Evolutionary conservation across 2,888 invertebrate species (phyloP), one percentile per base, ranked within the genome.

Genomic region (Polietes domitor): DNA sequence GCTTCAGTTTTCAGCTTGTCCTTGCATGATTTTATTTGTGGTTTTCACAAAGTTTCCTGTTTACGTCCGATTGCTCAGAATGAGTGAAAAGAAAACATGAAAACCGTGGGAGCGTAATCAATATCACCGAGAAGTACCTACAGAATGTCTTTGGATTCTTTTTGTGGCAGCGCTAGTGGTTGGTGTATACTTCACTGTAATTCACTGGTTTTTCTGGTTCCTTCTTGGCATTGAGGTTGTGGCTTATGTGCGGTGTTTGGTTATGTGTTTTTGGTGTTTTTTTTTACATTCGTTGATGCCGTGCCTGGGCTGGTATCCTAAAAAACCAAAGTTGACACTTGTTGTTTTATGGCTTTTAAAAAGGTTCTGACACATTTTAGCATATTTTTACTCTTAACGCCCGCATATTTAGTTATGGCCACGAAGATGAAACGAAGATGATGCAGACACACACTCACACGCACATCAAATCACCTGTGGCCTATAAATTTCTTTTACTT

Each of bases 41-140:
- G 61, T 61, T 61, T 28, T 61, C 61, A 7, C 7, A 15, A 61
- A 26, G 61, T 61, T 61, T 61, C 61, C 61, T 61, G 24, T 58
- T 47, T 12, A 61, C 2, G 47, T 5, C 47, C 3, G n/a, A 47
- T 9, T 32, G 21, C 24, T 6, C 24, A 24, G 9, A 32, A 32
- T 32, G 5, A 32, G 32, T 9, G n/a, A 47, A 47, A 47, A n/a
- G n/a, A 12, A 15, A 47, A 73, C 76, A 79, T 72, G 68, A 73
- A 79, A 83, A 80, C 83, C 83, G 83, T 83, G 83, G 83, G 83
- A 83, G 83, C 83, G 80, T 80, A 83, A 83, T 83, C 80, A 83
- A 80, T 83, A 83, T 83, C 72, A 78, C 68, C 58, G 19, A 74
- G 21, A 65, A 81, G 24, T 74, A 63, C 37, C 53, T 61, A 73